Percentiles rank a stretch among this genome's conserved stretches.
Evolutionary conservation across 2,797 vertebrate genomes (phyloP).

Genomic region (Diplodus puntazzo): DNA sequence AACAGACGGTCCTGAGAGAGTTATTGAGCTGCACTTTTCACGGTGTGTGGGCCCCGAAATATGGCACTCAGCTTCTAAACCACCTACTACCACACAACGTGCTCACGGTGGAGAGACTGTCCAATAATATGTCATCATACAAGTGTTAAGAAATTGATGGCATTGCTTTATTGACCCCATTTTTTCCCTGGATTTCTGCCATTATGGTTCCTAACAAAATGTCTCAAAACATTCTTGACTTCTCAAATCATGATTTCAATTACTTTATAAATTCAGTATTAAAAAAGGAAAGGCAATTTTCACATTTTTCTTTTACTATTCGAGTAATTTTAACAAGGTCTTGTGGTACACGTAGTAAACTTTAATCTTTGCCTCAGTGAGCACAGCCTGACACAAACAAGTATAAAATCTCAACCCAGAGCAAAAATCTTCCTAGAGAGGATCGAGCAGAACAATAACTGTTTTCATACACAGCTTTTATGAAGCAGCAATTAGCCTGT

Average conservation of each 20-base stretch:
- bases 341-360: constrained; percentile 2
- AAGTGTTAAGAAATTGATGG: too few species aligned
- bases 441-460: constrained; percentile 77
- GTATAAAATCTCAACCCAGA: constrained; percentile 54
- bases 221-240: too few species aligned
- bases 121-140: not conserved
- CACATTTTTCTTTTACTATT: not conserved
- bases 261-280: too few species aligned
- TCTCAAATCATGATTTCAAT: too few species aligned
- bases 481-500: constrained; percentile 80
- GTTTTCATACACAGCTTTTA: constrained; percentile 75
- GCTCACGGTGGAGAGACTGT: not conserved
- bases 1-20: not conserved
- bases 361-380: constrained; percentile 32
- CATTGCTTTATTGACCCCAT: too few species aligned
- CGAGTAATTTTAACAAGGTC: not conserved
- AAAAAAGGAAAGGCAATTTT: not conserved
- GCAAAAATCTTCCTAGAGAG: constrained; percentile 52
- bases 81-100: too few species aligned
- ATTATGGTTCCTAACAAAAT: too few species aligned
- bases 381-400: constrained; percentile 32
- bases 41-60: too few species aligned
- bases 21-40: too few species aligned
- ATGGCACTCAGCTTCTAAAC: too few species aligned
- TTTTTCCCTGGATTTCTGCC: too few species aligned